Conservation (phyloP, 2,797 vertebrate genomes). For the Novumbra hubbsi region DNA sequence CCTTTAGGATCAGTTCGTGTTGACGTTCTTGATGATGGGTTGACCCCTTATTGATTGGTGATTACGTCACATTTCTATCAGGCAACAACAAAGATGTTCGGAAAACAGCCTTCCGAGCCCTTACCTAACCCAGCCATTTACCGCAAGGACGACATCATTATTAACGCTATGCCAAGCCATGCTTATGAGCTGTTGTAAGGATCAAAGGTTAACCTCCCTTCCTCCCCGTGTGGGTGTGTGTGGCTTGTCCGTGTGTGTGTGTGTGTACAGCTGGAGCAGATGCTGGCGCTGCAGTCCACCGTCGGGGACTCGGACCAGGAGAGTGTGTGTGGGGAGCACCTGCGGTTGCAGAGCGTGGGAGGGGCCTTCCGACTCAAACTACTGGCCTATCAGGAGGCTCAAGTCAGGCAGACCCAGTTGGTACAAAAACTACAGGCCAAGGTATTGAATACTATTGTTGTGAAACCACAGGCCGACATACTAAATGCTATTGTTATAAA, state of each 20-base stretch:
- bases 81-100: neutral
- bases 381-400: slow-evolving; percentile 77
- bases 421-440: slow-evolving; percentile 82
- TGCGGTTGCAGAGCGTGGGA: slow-evolving; percentile 63
- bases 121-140: neutral
- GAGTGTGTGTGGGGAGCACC: slow-evolving; percentile 48
- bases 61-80: neutral
- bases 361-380: slow-evolving; percentile 69
- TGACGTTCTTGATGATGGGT: neutral
- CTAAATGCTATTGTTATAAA: slow-evolving; percentile 35
- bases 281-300: slow-evolving; percentile 56
- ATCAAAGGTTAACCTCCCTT: neutral
- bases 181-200: neutral
- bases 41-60: neutral
- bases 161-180: neutral
- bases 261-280: slow-evolving; percentile 71
- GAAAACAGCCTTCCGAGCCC: neutral
- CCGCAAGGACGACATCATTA: neutral
- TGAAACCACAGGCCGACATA: no score
- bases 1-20: neutral
- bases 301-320: slow-evolving; percentile 65
- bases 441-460: slow-evolving; percentile 47
- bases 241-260: slow-evolving; percentile 10
- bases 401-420: slow-evolving; percentile 78
- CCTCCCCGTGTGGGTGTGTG: slow-evolving; percentile 14